These are phyloP conservation scores for Napeogenes inachia DNA, from an alignment of 2,888 invertebrate species.

Conservation along the genomic window DNA sequence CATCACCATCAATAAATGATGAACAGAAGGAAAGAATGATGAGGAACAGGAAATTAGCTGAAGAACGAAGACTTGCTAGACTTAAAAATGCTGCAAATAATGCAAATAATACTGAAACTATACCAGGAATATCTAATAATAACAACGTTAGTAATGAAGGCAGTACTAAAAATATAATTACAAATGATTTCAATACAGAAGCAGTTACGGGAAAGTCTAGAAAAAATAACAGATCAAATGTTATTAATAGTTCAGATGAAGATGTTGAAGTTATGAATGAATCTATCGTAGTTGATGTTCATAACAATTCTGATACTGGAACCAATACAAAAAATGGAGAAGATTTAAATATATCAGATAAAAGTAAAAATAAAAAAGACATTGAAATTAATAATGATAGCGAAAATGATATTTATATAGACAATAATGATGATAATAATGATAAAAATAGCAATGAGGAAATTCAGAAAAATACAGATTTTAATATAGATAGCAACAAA, in stretches of 20 bases:
- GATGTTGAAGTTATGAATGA: constrained; percentile 35
- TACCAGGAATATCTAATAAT: constrained; percentile 5
- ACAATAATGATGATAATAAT: constrained; percentile 11
- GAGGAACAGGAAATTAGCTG: constrained; percentile 80
- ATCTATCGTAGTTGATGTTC: constrained; percentile 36
- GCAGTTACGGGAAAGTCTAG: constrained; percentile 12
- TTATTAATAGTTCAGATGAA: constrained; percentile 41
- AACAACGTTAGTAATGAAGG: constrained; percentile 9
- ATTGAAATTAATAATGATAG: constrained; percentile 14
- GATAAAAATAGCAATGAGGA: constrained; percentile 9
- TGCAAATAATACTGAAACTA: neutral
- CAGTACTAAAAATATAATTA: constrained; percentile 10
- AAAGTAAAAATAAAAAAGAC: constrained; percentile 14
- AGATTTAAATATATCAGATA: constrained; percentile 5
- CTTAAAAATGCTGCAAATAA: constrained; percentile 44
- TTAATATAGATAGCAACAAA: too few species aligned
- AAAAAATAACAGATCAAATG: constrained; percentile 28
- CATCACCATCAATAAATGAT: constrained; percentile 72
- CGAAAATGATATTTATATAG: constrained; percentile 11
- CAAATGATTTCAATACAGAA: constrained; percentile 17
- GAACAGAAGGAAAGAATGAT: constrained; percentile 83
- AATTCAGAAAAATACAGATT: neutral
- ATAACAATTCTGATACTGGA: constrained; percentile 19
- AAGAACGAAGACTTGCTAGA: constrained; percentile 79
- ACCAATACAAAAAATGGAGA: neutral